These are phyloP conservation scores for Pipistrellus pygmaeus DNA, from an alignment of 2,797 vertebrate species.

Conservation along the genomic window DNA sequence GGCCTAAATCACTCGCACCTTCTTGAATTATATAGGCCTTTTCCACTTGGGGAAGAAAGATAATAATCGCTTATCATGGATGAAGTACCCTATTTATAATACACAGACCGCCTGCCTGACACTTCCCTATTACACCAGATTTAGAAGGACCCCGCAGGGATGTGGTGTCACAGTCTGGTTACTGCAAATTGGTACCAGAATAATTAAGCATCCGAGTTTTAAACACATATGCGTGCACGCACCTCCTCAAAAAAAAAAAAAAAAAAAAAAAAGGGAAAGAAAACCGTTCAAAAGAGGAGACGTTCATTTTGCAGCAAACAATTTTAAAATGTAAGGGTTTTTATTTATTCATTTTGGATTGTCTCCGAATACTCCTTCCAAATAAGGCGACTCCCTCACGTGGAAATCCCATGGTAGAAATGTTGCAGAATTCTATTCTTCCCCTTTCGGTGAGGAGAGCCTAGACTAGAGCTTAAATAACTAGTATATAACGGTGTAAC, in stretches of 20 bases:
- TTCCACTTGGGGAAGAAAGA: constrained; percentile 89
- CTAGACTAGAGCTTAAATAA: constrained; percentile 59
- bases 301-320: constrained; percentile 80
- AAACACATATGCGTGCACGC: constrained; percentile 64
- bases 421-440: constrained; percentile 66
- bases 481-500: constrained; percentile 34
- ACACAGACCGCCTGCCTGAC: constrained; percentile 87
- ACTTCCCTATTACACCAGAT: constrained; percentile 88
- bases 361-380: constrained; percentile 58
- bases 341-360: not conserved
- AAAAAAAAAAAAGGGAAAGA: constrained; percentile 26
- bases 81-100: constrained; percentile 90
- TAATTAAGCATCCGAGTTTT: constrained; percentile 85
- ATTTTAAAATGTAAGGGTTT: constrained; percentile 72
- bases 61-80: constrained; percentile 89
- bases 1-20: constrained; percentile 87
- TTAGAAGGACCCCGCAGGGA: constrained; percentile 88
- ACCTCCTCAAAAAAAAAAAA: not conserved
- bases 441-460: not conserved
- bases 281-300: constrained; percentile 72
- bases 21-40: constrained; percentile 87
- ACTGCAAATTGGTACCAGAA: constrained; percentile 84
- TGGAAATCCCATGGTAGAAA: constrained; percentile 61
- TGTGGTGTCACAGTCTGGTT: constrained; percentile 85
- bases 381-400: constrained; percentile 31